phyloP scores from a whole-genome alignment of 2,113 vertebrate species.

The Thalassoma bifasciatum region DNA sequence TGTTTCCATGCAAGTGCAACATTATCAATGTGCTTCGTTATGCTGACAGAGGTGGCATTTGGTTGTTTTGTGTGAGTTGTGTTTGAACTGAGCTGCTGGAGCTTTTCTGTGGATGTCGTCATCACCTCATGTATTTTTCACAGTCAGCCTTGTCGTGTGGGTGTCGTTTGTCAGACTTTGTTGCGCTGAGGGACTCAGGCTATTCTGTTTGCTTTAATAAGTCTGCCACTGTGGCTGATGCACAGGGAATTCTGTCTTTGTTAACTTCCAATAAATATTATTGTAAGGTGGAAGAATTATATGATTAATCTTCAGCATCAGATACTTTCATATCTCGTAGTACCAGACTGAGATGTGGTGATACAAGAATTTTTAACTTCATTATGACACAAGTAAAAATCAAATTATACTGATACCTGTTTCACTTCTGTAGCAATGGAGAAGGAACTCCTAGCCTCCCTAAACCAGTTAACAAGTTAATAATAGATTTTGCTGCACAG shows the following conservation, averaged over 20 bases:
- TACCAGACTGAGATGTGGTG: too few species aligned
- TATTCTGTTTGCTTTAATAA: conserved; percentile 40
- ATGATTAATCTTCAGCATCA: conserved; percentile 1
- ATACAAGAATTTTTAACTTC: too few species aligned
- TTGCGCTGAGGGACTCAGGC: conserved; percentile 1
- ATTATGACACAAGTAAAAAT: too few species aligned
- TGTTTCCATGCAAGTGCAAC: not conserved
- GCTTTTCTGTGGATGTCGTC: conserved; percentile 9
- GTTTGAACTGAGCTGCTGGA: not conserved
- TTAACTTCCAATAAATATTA: not conserved
- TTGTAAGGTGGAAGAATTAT: not conserved
- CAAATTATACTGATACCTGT: too few species aligned
- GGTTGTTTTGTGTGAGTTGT: conserved; percentile 39
- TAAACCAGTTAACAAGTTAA: too few species aligned
- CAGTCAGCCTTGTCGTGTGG: not conserved
- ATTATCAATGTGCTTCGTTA: not conserved
- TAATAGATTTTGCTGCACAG: too few species aligned
- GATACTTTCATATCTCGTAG: not conserved
- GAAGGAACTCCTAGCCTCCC: too few species aligned
- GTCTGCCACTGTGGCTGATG: conserved; percentile 16
- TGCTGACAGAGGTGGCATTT: conserved; percentile 22
- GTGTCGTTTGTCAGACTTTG: conserved; percentile 55
- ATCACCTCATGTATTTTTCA: conserved; percentile 71
- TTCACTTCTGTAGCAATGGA: too few species aligned
- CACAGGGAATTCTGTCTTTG: not conserved